Evolutionary conservation across 2,888 invertebrate genomes (phyloP), one percentile per base, ranked within the genome.

Genomic region (Idaea aversata): DNA sequence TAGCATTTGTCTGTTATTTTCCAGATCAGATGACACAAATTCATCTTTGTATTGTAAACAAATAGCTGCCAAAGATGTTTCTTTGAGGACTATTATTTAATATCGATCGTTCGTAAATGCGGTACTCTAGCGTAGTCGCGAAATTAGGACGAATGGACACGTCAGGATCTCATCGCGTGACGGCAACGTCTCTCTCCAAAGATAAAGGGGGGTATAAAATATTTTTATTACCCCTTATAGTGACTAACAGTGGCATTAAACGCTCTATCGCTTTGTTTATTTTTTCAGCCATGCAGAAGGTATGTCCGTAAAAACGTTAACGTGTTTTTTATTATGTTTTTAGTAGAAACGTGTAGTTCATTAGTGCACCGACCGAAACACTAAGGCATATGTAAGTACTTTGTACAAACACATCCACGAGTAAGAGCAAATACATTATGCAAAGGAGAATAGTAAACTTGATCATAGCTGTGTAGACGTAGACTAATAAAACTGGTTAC

Each of bases 161-260:
- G 81, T 75, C 75, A 78, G 73, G 65, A 72, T 72, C 74, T 75
- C 74, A 79, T 87, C 77, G 86, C 88, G 88, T 88, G 86, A 84
- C 84, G 77, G 67, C 69, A 71, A 75, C 76, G 75, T 79, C 72
- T 77, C 77, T 77, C 72, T 75, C 71, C 62, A 69, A 70, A 75
- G 76, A 78, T 76, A 75, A 77, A 75, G 75, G 75, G 78, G 80
- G 80, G 80, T 83, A 83, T 87, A 86, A 87, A 87, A 87, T 88
- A 87, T 86, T 88, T 88, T 88, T 87, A 90, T 86, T 83, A 78
- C 82, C 72, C 68, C 73, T 72, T 84, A 79, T 78, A 85, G 79
- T 84, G 78, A 82, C 82, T 85, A 83, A 86, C 85, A 84, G 83
- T 78, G 72, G 80, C 84, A 84, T 85, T 85, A 84, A 72, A 77